These are phyloP conservation scores for Drusus annulatus DNA, from an alignment of 1,140 invertebrate genomes.

Conservation along the genomic window DNA sequence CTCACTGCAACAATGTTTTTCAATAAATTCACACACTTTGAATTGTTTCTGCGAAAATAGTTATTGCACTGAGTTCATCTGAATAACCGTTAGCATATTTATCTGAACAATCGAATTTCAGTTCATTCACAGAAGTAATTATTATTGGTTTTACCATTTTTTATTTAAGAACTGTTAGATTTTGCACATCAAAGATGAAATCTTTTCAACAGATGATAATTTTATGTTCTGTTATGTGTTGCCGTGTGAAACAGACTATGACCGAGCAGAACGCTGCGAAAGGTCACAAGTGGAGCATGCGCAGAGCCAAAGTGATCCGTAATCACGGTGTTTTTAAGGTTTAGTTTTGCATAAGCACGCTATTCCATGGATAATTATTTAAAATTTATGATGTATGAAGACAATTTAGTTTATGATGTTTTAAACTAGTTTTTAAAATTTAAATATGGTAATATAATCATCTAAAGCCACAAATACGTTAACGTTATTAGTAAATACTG, in stretches of 20 bases:
- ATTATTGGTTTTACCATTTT: constrained; percentile 13
- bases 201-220: constrained; percentile 18
- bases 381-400: constrained; percentile 2
- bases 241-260: constrained; percentile 41
- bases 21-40: constrained; percentile 1
- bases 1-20: not conserved
- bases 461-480: too few relatives aligned
- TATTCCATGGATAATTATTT: not conserved
- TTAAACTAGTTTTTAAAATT: too few relatives aligned
- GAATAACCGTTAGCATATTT: too few relatives aligned
- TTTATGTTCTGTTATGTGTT: constrained; percentile 19
- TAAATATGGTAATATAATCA: too few relatives aligned
- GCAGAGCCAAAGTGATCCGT: not conserved
- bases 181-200: constrained; percentile 32
- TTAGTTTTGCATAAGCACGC: not conserved
- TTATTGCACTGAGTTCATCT: too few relatives aligned
- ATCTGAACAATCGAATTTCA: constrained; percentile 31
- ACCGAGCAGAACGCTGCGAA: not conserved
- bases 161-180: constrained; percentile 16
- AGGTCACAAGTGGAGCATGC: constrained; percentile 18
- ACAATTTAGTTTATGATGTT: too few relatives aligned
- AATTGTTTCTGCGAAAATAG: too few relatives aligned
- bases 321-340: not conserved
- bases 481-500: too few relatives aligned
- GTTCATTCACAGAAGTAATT: not conserved